Conservation (phyloP, 1,140 invertebrate species). For the Drosophila aff. region DNA sequence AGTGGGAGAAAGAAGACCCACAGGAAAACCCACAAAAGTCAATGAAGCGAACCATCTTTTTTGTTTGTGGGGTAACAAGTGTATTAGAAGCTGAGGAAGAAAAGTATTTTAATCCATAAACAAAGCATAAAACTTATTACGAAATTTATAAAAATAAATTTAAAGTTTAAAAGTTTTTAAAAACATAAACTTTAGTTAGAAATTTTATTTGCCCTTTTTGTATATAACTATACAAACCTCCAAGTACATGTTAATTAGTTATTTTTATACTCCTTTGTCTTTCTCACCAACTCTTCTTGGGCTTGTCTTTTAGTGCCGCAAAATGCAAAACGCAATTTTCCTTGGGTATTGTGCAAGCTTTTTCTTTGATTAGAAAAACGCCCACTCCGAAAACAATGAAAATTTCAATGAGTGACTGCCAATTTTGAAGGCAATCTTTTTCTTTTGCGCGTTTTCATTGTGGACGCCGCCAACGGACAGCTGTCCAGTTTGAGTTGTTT, state of each 20-base stretch:
- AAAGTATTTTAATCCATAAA: background rate
- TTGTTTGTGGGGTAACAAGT: background rate
- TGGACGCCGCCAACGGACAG: constrained; percentile 24
- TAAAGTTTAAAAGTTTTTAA: background rate
- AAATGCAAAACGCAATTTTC: constrained; percentile 20
- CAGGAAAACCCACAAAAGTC: constrained; percentile 45
- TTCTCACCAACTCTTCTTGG: background rate
- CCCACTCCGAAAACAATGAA: constrained; percentile 48
- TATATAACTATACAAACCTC: too few species aligned
- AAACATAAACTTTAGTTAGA: too few species aligned
- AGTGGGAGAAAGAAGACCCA: background rate
- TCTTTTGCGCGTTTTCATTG: constrained; percentile 2
- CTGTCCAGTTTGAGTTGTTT: constrained; percentile 36
- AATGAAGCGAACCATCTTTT: constrained; percentile 61
- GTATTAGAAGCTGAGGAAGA: background rate
- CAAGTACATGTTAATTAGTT: too few species aligned
- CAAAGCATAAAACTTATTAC: background rate
- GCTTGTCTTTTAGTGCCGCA: background rate
- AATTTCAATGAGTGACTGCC: constrained; percentile 32
- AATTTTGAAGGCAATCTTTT: constrained; percentile 53
- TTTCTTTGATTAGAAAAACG: constrained; percentile 28
- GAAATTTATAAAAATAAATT: background rate
- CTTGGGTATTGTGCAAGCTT: constrained; percentile 52
- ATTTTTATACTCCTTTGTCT: constrained; percentile 1
- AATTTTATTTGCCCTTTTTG: too few species aligned